A percentile compares a stretch with the other conserved stretches of the same genome.
These are phyloP conservation scores for Ditylenchus weischeri DNA, from an alignment of 2,888 invertebrate species.

Conservation along the genomic window DNA sequence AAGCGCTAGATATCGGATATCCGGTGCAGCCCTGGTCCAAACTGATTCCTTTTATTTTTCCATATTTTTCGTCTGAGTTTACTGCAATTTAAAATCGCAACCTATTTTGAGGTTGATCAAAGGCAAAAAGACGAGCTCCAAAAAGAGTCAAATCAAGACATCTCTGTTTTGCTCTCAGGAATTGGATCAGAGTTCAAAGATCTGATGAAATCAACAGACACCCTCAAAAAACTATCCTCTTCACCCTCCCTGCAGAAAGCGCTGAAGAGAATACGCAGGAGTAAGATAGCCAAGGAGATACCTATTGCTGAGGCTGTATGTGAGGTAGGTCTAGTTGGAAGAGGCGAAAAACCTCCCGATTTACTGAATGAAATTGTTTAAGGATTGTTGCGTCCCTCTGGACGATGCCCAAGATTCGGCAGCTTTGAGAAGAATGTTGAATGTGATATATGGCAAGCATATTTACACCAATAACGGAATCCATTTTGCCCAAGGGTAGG, in stretches of 20 bases:
- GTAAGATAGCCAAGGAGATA: neutral
- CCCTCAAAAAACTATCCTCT: neutral
- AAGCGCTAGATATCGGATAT: no score
- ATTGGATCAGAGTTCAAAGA: slow-evolving; percentile 3
- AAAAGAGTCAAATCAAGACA: no score
- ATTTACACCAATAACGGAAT: slow-evolving; percentile 37
- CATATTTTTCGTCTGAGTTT: no score
- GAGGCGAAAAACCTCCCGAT: neutral
- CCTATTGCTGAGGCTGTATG: slow-evolving; percentile 27
- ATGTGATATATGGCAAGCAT: slow-evolving; percentile 38
- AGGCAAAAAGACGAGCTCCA: no score
- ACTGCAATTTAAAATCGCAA: no score
- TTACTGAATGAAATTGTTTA: slow-evolving; percentile 9
- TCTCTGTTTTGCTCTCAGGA: neutral
- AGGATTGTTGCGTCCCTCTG: slow-evolving; percentile 41
- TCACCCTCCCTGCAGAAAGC: neutral
- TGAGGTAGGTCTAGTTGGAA: slow-evolving; percentile 22
- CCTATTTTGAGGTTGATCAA: no score
- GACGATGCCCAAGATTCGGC: slow-evolving; percentile 37
- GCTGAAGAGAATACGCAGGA: slow-evolving; percentile 3
- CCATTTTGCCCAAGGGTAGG: slow-evolving; percentile 37
- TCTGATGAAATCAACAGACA: neutral
- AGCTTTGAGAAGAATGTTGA: slow-evolving; percentile 36
- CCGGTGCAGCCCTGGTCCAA: no score
- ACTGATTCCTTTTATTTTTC: no score